A percentile compares a stretch with the other conserved stretches of the same genome.
phyloP scores from a whole-genome alignment of 1,140 invertebrate species.

The Thaumetopoea pityocampa region DNA sequence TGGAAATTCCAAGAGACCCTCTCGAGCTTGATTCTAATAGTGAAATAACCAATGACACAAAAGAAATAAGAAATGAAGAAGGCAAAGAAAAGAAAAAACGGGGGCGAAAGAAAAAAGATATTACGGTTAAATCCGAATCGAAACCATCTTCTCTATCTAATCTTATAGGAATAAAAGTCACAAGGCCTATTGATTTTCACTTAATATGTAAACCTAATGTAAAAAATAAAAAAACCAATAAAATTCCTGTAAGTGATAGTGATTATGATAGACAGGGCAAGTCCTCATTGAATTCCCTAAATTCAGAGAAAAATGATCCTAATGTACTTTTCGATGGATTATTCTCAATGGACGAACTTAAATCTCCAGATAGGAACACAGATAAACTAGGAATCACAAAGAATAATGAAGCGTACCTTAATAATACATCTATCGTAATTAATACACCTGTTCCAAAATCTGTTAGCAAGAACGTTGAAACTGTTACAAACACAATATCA shows the following conservation, averaged over 20 bases:
- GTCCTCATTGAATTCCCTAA: conserved; percentile 35
- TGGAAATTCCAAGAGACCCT: conserved; percentile 22
- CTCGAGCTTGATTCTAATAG: background rate
- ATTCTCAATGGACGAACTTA: conserved; percentile 53
- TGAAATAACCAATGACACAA: conserved; percentile 1
- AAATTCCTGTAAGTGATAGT: conserved; percentile 38
- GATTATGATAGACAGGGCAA: conserved; percentile 57
- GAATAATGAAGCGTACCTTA: conserved; percentile 6
- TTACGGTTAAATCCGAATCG: background rate
- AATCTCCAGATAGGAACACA: conserved; percentile 33
- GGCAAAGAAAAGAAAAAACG: conserved; percentile 13
- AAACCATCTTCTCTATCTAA: conserved; percentile 30
- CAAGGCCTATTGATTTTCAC: conserved; percentile 17
- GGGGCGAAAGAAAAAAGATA: conserved; percentile 28
- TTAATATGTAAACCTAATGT: conserved; percentile 8
- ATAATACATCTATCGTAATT: background rate
- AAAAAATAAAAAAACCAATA: conserved; percentile 5
- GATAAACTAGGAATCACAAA: conserved; percentile 6
- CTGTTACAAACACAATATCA: background rate
- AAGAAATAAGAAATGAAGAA: conserved; percentile 16
- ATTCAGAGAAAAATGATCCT: conserved; percentile 37
- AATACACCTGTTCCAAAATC: background rate
- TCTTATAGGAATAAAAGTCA: conserved; percentile 51
- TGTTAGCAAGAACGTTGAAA: background rate
- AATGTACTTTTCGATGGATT: conserved; percentile 51